Base-by-base conservation (phyloP, 2,797 vertebrate species). In the Pipistrellus pygmaeus region DNA sequence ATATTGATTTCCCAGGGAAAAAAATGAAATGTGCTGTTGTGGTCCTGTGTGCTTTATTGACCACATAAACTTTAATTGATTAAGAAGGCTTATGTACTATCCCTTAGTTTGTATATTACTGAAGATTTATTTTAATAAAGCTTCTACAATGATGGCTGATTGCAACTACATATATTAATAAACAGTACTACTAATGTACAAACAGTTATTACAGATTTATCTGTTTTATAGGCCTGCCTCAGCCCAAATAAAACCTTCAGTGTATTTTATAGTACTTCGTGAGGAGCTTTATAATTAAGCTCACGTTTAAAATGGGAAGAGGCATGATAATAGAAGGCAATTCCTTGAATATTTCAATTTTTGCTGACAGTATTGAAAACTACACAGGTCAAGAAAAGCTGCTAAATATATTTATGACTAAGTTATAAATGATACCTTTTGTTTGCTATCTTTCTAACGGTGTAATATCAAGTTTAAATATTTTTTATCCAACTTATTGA, bases 151-250 rank as follows among this genome's bases (percentile, higher is more conserved):
- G 71, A 86, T 90, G 17, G 44, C 27, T 93, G 83, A 95, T 90
- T 94, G 60, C 51, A 95, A 62, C 69, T 93, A 88, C 38, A 92
- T 92, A 80, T 96, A 85, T 89, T 92, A 96, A 89, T 87, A 95
- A 95, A 55, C 14, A 85, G 38, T 66, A 78, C n/a, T 85, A 78
- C 85, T 91, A 95, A 95, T 68, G 13, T 94, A 53, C 6, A 87
- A 85, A 76, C 11, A 89, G 68, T 93, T 94, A 89, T 87, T 93
- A 81, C 23, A 91, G 48, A 91, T 91, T 71, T 95, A 72, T 91
- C 38, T 94, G 17, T 73, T 93, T 91, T 93, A 95, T 91, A 78
- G 55, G 44, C 41, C 51, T 91, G 68, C 6, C 77, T 90, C 87
- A 57, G 53, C 25, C 25, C 41, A 92, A 92, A 91, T 95, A 95